Conservation (phyloP, 2,888 invertebrate genomes). For the Polia nebulosa region DNA sequence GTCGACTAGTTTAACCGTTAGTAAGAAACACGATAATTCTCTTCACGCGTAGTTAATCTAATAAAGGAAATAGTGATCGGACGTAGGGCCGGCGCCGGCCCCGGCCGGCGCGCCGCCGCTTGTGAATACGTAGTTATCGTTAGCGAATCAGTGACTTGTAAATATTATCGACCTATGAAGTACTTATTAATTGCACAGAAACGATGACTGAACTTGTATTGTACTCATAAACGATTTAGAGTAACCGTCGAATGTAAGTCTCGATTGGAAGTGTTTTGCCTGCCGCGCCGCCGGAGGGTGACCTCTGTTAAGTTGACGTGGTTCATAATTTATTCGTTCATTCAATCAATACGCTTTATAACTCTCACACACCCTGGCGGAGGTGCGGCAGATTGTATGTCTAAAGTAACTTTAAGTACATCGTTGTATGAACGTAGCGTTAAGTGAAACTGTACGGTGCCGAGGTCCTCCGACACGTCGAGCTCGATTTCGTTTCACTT, state of each 20-base stretch:
- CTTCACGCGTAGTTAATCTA: slow-evolving; percentile 81
- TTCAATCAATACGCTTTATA: slow-evolving; percentile 89
- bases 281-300: slow-evolving; percentile 76
- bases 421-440: slow-evolving; percentile 79
- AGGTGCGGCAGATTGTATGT: slow-evolving; percentile 80
- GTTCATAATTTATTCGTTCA: slow-evolving; percentile 82
- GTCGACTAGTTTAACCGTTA: slow-evolving; percentile 82
- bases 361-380: slow-evolving; percentile 76
- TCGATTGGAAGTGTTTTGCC: slow-evolving; percentile 75
- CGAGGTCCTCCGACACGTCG: slow-evolving; percentile 82
- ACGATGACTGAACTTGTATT: slow-evolving; percentile 85
- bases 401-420: slow-evolving; percentile 81
- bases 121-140: slow-evolving; percentile 84
- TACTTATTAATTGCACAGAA: slow-evolving; percentile 83
- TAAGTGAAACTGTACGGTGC: slow-evolving; percentile 81
- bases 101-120: slow-evolving; percentile 70
- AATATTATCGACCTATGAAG: slow-evolving; percentile 80
- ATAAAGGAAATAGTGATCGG: slow-evolving; percentile 77
- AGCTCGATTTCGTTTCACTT: slow-evolving; percentile 77
- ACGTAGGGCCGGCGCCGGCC: slow-evolving; percentile 69
- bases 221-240: slow-evolving; percentile 78
- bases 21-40: slow-evolving; percentile 81
- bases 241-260: slow-evolving; percentile 83
- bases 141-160: slow-evolving; percentile 84
- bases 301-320: slow-evolving; percentile 75